Base-by-base conservation (phyloP, 2,888 invertebrate genomes). In the Neoascia interrupta region DNA sequence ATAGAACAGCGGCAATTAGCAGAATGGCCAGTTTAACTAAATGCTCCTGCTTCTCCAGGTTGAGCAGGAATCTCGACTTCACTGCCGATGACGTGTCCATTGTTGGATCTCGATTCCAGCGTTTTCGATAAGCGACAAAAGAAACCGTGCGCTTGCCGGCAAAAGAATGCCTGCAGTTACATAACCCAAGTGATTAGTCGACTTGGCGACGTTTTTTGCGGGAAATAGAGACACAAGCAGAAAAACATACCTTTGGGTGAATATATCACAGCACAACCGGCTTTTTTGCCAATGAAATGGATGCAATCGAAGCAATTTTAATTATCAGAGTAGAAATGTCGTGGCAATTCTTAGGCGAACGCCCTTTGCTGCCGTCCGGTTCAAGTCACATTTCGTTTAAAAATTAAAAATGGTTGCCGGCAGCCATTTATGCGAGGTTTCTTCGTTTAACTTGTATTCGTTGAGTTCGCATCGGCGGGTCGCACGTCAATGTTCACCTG, bases 1-100 rank as follows among this genome's bases (percentile, higher is more conserved):
- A 97, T 85, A 98, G 90, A 86, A 98, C 93, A 63, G 96, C 95
- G 84, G 97, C 97, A 88, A 97, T 91, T 54, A 97, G 94, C 83
- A 98, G 91, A 87, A 98, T 95, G 82, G 95, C 93, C 85, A 98
- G 82, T 81, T 89, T 96, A 43, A 96, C 89, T 61, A 96, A 89
- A 31, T 95, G 95, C 87, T 96, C 95, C 86, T 96, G 95, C 85
- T 96, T 96, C 83, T 95, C 94, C 64, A 92, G 90, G 41, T 92
- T 92, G 86, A 91, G 89, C 41, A 85, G 54, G 31, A 83, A 84
- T 41, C 82, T 85, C 10, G 85, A 76, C 73, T 84, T 86, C 2
- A 61, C 56, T 11, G 63, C 74, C 51, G 81, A 66, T 81, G 83
- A 82, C 81, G 82, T 82, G 70, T 83, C 83, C 83, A 83, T 83